These are phyloP conservation scores for Aleiodes alternator DNA, from an alignment of 2,888 invertebrate species.

Conservation along the genomic window DNA sequence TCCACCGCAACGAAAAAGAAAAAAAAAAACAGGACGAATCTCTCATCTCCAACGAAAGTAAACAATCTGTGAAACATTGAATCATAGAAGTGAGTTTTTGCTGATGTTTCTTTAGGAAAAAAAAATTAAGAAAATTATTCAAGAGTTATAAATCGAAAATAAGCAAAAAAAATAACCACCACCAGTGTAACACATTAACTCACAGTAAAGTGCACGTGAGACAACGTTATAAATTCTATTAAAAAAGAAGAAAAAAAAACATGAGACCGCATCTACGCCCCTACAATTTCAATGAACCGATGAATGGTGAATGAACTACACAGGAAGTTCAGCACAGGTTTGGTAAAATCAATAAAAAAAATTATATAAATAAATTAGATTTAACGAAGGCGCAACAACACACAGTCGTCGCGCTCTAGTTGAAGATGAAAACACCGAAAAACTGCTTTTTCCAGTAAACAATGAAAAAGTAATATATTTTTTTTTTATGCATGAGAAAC, in stretches of 20 bases:
- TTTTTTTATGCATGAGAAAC: not conserved
- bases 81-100: conserved; percentile 6
- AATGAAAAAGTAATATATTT: too few species aligned
- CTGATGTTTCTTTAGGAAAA: not conserved
- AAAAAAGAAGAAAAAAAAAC: not conserved
- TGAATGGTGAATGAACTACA: conserved; percentile 32
- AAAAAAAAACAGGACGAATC: conserved; percentile 51
- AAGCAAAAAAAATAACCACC: conserved; percentile 5
- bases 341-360: not conserved
- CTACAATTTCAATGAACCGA: conserved; percentile 13
- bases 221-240: conserved; percentile 21
- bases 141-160: conserved; percentile 13
- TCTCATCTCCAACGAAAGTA: conserved; percentile 71
- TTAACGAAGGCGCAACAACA: conserved; percentile 27
- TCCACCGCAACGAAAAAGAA: conserved; percentile 53
- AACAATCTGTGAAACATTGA: conserved; percentile 63
- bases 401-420: conserved; percentile 31
- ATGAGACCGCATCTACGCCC: conserved; percentile 25
- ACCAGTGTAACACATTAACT: conserved; percentile 23
- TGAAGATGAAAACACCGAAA: not conserved
- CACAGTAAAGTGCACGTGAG: conserved; percentile 5
- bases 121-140: not conserved
- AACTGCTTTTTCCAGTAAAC: not conserved
- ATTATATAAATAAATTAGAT: not conserved
- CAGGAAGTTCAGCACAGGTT: conserved; percentile 29